Evolutionary conservation across 2,113 vertebrate genomes (phyloP).

Genomic region (Alosa alosa): DNA sequence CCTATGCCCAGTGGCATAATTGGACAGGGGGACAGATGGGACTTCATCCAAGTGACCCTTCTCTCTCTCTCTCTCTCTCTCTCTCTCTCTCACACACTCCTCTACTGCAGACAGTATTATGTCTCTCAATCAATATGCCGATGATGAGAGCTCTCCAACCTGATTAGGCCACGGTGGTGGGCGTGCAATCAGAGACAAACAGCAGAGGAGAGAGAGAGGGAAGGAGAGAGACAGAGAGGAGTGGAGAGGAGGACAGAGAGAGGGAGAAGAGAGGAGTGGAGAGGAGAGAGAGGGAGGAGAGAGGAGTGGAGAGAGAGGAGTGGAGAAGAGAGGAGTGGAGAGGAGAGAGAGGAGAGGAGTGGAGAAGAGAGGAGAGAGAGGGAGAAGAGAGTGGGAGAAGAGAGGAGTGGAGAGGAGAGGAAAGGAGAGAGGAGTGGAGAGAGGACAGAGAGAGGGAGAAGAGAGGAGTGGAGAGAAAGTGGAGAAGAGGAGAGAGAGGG

Average conservation of each 20-base stretch:
- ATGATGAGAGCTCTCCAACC: slow-evolving; percentile 3
- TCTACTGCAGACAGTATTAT: slow-evolving; percentile 1
- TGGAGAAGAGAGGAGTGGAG: too few species aligned
- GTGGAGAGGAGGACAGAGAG: not conserved
- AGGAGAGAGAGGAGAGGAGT: not conserved
- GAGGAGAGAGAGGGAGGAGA: not conserved
- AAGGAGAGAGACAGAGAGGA: not conserved
- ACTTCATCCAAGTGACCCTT: not conserved
- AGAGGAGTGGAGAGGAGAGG: too few species aligned
- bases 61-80: not conserved
- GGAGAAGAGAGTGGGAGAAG: not conserved
- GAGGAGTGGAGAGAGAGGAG: not conserved
- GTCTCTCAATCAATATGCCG: slow-evolving; percentile 18
- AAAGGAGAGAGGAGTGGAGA: too few species aligned
- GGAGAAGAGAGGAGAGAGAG: not conserved
- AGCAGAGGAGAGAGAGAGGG: not conserved
- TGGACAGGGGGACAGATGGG: not conserved
- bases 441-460: not conserved
- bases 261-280: not conserved
- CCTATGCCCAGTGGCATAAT: not conserved
- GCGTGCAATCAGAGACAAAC: not conserved
- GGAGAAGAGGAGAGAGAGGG: too few species aligned
- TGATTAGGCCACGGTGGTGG: slow-evolving; percentile 9
- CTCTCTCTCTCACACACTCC: not conserved
- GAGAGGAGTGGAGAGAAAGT: not conserved